phyloP scores from a whole-genome alignment of 2,113 vertebrate genomes.

The Callopanchax toddi region DNA sequence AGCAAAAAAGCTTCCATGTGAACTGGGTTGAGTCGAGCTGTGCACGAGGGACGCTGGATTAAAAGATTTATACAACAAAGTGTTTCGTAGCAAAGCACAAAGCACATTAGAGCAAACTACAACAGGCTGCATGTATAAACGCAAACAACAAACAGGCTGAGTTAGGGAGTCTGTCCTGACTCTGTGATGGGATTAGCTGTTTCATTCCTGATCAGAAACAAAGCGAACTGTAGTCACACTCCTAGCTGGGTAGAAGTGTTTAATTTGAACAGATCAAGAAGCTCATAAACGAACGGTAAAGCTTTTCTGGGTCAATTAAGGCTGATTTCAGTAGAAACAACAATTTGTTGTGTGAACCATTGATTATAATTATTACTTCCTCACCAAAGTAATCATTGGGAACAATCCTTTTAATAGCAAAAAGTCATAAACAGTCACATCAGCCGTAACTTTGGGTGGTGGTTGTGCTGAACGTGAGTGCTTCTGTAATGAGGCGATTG shows the following conservation, averaged over 20 bases:
- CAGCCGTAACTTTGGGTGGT: constrained; percentile 1
- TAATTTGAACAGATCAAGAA: constrained; percentile 6
- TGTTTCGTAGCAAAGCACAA: constrained; percentile 59
- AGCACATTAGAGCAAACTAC: constrained; percentile 55
- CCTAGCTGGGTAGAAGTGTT: constrained; percentile 1
- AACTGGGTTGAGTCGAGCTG: constrained; percentile 50
- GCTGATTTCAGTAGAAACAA: background rate
- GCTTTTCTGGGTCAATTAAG: background rate
- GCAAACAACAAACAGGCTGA: constrained; percentile 53
- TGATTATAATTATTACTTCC: constrained; percentile 1
- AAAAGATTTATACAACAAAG: constrained; percentile 74
- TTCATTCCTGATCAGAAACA: constrained; percentile 16
- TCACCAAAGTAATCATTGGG: background rate
- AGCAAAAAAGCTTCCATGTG: constrained; percentile 34
- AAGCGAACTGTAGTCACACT: background rate
- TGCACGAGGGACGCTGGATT: constrained; percentile 62
- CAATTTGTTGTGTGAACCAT: background rate
- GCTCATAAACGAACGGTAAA: background rate
- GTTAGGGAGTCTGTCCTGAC: constrained; percentile 15
- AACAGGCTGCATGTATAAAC: constrained; percentile 55
- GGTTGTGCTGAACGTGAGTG: background rate
- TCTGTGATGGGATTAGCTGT: constrained; percentile 28
- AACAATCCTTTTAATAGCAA: background rate
- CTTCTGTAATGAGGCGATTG: background rate
- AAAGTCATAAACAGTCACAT: background rate